Conservation (phyloP, 2,888 invertebrate genomes). For the Conops quadrifasciatus region DNA sequence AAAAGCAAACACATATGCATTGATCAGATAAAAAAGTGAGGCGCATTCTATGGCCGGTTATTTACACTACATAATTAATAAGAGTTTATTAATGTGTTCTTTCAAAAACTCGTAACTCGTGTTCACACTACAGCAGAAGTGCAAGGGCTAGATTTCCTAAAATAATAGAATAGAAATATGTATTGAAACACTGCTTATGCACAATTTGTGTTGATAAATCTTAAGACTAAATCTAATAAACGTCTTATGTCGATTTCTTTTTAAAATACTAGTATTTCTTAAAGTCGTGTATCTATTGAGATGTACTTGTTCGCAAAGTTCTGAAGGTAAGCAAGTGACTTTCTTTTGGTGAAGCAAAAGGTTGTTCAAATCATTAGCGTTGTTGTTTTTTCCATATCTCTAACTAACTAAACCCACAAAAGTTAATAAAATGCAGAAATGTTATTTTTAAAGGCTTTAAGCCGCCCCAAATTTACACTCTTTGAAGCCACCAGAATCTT, state of each 20-base stretch:
- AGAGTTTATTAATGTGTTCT: too few species aligned
- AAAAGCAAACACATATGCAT: too few species aligned
- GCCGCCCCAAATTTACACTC: too few species aligned
- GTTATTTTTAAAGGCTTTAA: not conserved
- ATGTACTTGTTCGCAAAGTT: constrained; percentile 19
- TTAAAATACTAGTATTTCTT: constrained; percentile 2
- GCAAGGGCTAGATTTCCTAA: too few species aligned
- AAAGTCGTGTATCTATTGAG: not conserved
- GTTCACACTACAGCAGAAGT: too few species aligned
- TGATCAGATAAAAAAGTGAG: too few species aligned
- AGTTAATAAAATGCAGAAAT: not conserved
- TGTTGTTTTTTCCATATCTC: not conserved
- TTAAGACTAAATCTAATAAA: not conserved
- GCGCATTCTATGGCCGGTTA: too few species aligned
- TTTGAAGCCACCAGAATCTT: too few species aligned
- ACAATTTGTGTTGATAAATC: not conserved
- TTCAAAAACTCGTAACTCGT: too few species aligned
- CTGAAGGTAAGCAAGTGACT: not conserved
- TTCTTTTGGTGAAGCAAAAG: constrained; percentile 19
- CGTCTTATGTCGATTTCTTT: not conserved
- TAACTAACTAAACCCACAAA: not conserved
- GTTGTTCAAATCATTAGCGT: not conserved
- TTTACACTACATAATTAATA: too few species aligned
- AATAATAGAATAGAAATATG: too few species aligned
- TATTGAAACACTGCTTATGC: not conserved